These are phyloP conservation scores for Ericerus pela DNA, from an alignment of 1,140 invertebrate genomes.

Conservation along the genomic window DNA sequence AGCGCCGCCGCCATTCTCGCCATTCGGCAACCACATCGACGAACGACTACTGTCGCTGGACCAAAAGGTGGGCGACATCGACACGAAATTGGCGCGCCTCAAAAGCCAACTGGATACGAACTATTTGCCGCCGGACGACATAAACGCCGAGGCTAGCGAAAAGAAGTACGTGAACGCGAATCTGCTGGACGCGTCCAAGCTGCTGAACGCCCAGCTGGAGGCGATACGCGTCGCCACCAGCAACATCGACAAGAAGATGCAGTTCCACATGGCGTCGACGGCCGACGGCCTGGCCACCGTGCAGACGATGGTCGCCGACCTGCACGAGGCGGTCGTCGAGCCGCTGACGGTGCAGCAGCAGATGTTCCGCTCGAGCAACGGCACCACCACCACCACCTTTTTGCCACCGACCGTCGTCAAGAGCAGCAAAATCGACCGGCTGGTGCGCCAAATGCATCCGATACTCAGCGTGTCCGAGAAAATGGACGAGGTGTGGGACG, in stretches of 20 bases:
- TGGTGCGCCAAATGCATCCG: conserved; percentile 61
- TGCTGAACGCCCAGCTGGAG: conserved; percentile 57
- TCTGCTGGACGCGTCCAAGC: conserved; percentile 59
- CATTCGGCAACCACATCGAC: conserved; percentile 34
- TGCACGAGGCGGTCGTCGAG: conserved; percentile 63
- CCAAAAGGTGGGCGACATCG: conserved; percentile 65
- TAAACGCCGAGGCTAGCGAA: conserved; percentile 68
- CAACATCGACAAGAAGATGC: conserved; percentile 62
- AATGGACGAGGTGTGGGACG: conserved; percentile 79
- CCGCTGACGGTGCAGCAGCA: conserved; percentile 23
- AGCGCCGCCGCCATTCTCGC: too few species aligned
- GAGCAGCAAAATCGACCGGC: conserved; percentile 56
- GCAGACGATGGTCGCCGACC: conserved; percentile 56
- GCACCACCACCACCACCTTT: conserved; percentile 36
- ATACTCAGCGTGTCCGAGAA: conserved; percentile 72
- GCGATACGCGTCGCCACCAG: conserved; percentile 54
- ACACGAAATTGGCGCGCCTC: conserved; percentile 54
- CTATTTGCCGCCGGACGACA: conserved; percentile 60
- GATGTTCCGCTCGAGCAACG: conserved; percentile 22
- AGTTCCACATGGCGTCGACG: conserved; percentile 67
- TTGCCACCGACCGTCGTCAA: conserved; percentile 36
- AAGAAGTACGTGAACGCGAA: conserved; percentile 60
- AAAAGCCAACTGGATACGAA: conserved; percentile 70
- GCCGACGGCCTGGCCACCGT: conserved; percentile 44
- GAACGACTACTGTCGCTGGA: conserved; percentile 48